A percentile compares a stretch with the other conserved stretches of the same genome.
Conservation (phyloP, 23 tunicate genomes). For the Clavelina lepadiformis region DNA sequence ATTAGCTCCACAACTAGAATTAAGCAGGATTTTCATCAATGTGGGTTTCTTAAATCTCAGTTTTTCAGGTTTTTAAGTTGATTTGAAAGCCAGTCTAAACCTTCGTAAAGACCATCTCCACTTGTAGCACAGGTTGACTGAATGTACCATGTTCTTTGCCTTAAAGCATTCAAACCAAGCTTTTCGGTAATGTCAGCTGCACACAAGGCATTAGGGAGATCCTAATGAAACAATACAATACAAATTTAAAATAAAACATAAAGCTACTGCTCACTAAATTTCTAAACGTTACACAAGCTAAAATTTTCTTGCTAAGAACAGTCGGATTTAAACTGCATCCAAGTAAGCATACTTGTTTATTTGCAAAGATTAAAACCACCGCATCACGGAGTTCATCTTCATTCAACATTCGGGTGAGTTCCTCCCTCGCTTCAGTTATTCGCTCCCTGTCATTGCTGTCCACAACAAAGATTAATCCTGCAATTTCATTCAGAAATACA, state of each 20-base stretch:
- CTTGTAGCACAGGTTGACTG: constrained; percentile 43
- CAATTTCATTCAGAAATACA: too few relatives aligned
- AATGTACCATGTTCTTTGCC: constrained; percentile 20
- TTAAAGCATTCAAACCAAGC: neutral
- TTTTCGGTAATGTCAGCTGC: constrained; percentile 11
- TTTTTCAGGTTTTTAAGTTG: constrained; percentile 22
- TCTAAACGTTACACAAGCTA: neutral
- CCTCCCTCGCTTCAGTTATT: constrained; percentile 65
- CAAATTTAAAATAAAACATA: too few relatives aligned
- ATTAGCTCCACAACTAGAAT: too few relatives aligned
- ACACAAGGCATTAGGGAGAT: constrained; percentile 35
- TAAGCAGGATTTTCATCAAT: too few relatives aligned
- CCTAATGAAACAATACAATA: constrained; percentile 17
- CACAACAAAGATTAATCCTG: constrained; percentile 66
- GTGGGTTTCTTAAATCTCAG: too few relatives aligned
- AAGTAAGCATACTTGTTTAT: constrained; percentile 37
- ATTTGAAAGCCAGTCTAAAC: constrained; percentile 39
- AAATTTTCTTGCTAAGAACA: too few relatives aligned
- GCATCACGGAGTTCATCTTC: constrained; percentile 89
- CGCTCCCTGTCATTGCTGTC: constrained; percentile 73
- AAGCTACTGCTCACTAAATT: neutral
- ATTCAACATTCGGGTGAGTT: constrained; percentile 53
- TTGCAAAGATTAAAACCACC: constrained; percentile 59
- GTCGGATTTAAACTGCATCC: too few relatives aligned
- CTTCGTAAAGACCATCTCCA: constrained; percentile 48